A percentile compares a stretch with the other conserved stretches of the same genome.
Evolutionary conservation across 92 coral and sea anemone genomes (phyloP).

Genomic region (Virgularia gustaviana): DNA sequence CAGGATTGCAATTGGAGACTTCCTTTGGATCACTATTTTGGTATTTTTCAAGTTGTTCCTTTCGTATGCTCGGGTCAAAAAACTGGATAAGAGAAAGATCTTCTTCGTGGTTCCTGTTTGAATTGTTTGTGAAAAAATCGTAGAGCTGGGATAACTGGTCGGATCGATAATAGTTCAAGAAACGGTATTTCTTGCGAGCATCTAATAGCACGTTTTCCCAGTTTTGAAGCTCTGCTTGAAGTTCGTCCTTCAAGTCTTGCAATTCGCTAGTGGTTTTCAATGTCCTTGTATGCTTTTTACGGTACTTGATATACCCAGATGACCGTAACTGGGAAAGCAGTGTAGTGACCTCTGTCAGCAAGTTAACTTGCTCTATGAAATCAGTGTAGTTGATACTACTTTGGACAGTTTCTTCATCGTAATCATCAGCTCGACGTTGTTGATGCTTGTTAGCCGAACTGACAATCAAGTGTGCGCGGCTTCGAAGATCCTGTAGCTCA

Average conservation of each 20-base stretch:
- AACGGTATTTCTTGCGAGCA: conserved; percentile 38
- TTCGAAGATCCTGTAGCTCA: conserved; percentile 50
- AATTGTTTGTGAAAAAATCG: conserved; percentile 33
- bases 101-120: not conserved
- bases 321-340: conserved; percentile 19
- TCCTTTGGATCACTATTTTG: not conserved
- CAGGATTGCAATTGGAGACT: not conserved
- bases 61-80: conserved; percentile 28
- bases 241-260: conserved; percentile 21
- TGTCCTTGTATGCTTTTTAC: conserved; percentile 1
- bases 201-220: conserved; percentile 34
- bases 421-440: not conserved
- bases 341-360: conserved; percentile 30
- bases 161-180: conserved; percentile 40
- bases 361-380: conserved; percentile 44
- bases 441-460: conserved; percentile 19
- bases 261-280: conserved; percentile 10
- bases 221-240: conserved; percentile 23
- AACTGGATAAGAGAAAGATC: conserved; percentile 30
- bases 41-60: conserved; percentile 20
- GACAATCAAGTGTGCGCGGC: conserved; percentile 47
- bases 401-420: not conserved
- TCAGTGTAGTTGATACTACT: conserved; percentile 16
- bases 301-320: conserved; percentile 41
- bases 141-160: conserved; percentile 39